Evolutionary conservation across 2,113 vertebrate genomes (phyloP).

Genomic region (Seriola aureovittata): DNA sequence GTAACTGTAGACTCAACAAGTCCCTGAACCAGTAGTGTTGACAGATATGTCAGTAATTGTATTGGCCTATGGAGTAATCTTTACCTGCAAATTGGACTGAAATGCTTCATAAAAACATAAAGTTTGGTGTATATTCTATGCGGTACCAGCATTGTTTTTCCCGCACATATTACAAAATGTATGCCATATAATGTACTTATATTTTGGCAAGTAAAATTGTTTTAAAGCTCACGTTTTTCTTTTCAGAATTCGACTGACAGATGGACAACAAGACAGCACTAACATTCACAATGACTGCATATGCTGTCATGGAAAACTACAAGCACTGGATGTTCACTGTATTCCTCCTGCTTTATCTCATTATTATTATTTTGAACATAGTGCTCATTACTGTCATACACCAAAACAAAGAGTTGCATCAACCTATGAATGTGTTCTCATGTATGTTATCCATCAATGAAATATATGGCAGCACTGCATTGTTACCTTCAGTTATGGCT

Average conservation of each 20-base stretch:
- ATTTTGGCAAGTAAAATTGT: not conserved
- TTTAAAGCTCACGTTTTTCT: not conserved
- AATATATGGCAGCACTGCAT: conserved; percentile 69
- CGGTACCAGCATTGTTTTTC: not conserved
- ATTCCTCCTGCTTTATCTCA: conserved; percentile 69
- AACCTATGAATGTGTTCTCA: conserved; percentile 75
- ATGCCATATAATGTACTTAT: not conserved
- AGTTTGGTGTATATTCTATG: not conserved
- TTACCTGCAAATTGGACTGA: not conserved
- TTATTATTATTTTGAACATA: conserved; percentile 48
- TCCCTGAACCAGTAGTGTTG: not conserved
- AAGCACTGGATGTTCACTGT: conserved; percentile 56
- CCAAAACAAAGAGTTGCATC: conserved; percentile 64
- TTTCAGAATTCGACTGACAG: conserved; percentile 29
- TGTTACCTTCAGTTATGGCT: conserved; percentile 59
- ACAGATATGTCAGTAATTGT: not conserved
- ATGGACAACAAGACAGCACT: conserved; percentile 71
- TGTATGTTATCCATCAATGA: conserved; percentile 71
- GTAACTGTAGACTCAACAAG: not conserved
- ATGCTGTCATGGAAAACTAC: conserved; percentile 56
- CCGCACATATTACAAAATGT: not conserved
- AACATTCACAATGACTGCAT: conserved; percentile 69
- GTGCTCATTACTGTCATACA: conserved; percentile 65
- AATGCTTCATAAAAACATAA: not conserved
- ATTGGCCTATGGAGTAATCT: not conserved